Base-by-base conservation (phyloP, 1,140 invertebrate genomes). In the Subanguina moxae region DNA sequence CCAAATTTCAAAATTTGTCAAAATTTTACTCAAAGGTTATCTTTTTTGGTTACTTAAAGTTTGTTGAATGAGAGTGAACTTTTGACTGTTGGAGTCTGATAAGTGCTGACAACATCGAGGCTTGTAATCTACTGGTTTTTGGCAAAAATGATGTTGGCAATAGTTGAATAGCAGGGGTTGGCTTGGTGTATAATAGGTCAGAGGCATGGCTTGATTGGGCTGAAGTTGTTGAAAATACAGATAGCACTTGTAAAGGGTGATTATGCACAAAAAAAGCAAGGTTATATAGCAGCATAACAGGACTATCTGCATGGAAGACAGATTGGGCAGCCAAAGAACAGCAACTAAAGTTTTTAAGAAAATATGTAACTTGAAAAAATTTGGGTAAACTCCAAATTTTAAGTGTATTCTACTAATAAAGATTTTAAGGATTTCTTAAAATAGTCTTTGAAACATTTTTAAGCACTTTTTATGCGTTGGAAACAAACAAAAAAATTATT, bases 11-110 rank as follows among this genome's bases (percentile, higher is more conserved):
- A 38, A 38, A 38, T 38, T 38, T 38, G 32, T 38, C 32, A 38
- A 3, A 38, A 38, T 38, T 38, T 38, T 38, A n/a, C n/a, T n/a
- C n/a, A n/a, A n/a, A n/a, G n/a, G n/a, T 38, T 38, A 11, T 38
- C 11, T 3, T 38, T 38, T 3, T 38, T 38, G 3, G 3, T 38
- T 3, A 5, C 3, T 38, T 38, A 5, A 11, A 11, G 32, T 3
- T 3, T 38, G 32, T 38, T 5, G 32, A 38, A 38, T 38, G 7
- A 61, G 58, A 5, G 58, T 45, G 7, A 61, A 28, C 7, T 28
- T 61, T 61, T 45, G 27, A 15, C 58, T 38, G 27, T 61, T 61
- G 3, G 58, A 61, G n/a, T 19, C 7, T 45, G 58, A 61, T 11
- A 25, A 11, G 27, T 61, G 58, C 15, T 61, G 27, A 28, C 58